Evolutionary conservation across 2,113 vertebrate genomes (phyloP), one percentile per base, ranked within the genome.

Genomic region (Bufo bufo): DNA sequence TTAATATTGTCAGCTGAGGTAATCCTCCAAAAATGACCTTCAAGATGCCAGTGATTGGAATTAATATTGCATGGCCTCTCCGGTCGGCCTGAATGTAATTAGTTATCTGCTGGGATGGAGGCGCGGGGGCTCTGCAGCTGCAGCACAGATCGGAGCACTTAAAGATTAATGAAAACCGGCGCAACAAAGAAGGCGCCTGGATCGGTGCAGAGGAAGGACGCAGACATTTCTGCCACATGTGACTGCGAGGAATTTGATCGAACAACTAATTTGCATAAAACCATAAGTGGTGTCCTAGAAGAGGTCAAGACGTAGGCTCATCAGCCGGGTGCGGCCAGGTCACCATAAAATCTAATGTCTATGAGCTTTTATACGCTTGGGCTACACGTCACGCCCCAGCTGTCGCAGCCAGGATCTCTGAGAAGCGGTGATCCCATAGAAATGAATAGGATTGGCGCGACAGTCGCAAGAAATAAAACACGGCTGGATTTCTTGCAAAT

Each of bases 1-100:
- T 61, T 81, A 81, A 58, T 16, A 6, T 13, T 56, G 33, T 75
- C 65, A 74, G 43, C 86, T 23, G 66, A 56, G 4, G 20, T 43
- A 83, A 83, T 75, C 86, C 79, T 88, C 69, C 86, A 63, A 82
- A 75, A 83, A 88, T 83, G 86, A 88, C 86, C 86, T 88, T 88
- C 80, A 88, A 83, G 69, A 54, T 45, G 52, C 79, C 0, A 12
- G 86, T n/a, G 20, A 82, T 77, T 75, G 86, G 86, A 83, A 77
- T 86, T 66, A 86, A 86, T 88, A 88, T 82, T 88, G 69, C 86
- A 88, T 63, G 69, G 78, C n/a, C 80, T 83, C 79, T 23, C 52
- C 59, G 71, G 86, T 74, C 66, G 23, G 49, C 4, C 9, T 45
- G 50, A 83, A 88, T 82, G 86, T 82, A 88, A 88, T 88, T 88